Conservation (phyloP, 1,140 invertebrate genomes). For the Ceratina calcarata region DNA sequence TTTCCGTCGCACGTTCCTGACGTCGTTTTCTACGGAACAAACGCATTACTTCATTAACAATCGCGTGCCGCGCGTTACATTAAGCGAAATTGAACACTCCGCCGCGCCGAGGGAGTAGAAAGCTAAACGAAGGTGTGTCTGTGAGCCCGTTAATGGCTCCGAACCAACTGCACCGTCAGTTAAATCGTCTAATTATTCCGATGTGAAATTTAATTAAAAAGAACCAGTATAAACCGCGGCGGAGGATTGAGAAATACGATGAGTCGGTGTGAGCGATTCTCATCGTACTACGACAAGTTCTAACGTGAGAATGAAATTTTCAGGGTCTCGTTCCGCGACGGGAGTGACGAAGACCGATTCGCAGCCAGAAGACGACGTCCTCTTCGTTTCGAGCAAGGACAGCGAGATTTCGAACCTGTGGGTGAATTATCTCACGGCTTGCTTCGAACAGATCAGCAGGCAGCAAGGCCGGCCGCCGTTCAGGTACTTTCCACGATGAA, state of each 20-base stretch:
- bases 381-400: slow-evolving; percentile 88
- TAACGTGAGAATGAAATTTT: slow-evolving; percentile 54
- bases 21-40: slow-evolving; percentile 44
- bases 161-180: slow-evolving; percentile 26
- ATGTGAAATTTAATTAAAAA: slow-evolving; percentile 19
- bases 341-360: slow-evolving; percentile 58
- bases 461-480: slow-evolving; percentile 87
- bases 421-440: slow-evolving; percentile 89
- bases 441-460: slow-evolving; percentile 90
- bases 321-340: slow-evolving; percentile 70
- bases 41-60: slow-evolving; percentile 44
- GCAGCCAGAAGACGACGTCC: slow-evolving; percentile 84
- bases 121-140: slow-evolving; percentile 45
- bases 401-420: slow-evolving; percentile 88
- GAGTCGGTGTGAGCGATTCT: too few relatives aligned
- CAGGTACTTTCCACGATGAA: slow-evolving; percentile 80
- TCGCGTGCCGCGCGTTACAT: slow-evolving; percentile 50
- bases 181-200: slow-evolving; percentile 2
- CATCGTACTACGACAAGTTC: too few relatives aligned
- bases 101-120: not conserved
- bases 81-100: slow-evolving; percentile 50
- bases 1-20: not conserved
- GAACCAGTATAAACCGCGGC: too few relatives aligned
- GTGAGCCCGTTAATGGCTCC: slow-evolving; percentile 20
- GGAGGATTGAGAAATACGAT: too few relatives aligned